phyloP scores from a whole-genome alignment of 2,113 vertebrate species.

The Seriola dumerili region DNA sequence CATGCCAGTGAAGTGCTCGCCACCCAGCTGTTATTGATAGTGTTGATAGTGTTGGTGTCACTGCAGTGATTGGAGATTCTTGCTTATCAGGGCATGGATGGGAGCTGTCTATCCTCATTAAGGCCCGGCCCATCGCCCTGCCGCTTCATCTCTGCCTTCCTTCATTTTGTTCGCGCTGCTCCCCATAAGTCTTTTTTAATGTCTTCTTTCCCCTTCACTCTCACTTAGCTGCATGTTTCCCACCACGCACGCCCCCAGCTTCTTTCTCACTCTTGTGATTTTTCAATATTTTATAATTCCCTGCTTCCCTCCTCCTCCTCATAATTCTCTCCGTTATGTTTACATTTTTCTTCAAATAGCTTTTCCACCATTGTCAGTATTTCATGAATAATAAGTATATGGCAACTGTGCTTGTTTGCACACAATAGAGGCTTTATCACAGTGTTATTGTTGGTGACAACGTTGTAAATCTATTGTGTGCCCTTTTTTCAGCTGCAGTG shows the following conservation, averaged over 20 bases:
- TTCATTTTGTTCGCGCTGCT: slow-evolving; percentile 49
- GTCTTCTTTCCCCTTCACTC: slow-evolving; percentile 67
- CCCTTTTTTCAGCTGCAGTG: slow-evolving; percentile 33
- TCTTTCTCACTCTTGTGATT: slow-evolving; percentile 69
- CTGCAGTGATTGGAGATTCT: slow-evolving; percentile 67
- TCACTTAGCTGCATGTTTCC: slow-evolving; percentile 70
- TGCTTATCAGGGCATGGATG: slow-evolving; percentile 65
- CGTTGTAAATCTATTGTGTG: slow-evolving; percentile 56
- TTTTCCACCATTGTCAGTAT: slow-evolving; percentile 60
- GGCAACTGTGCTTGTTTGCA: slow-evolving; percentile 44
- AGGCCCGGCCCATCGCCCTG: slow-evolving; percentile 35
- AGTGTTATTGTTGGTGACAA: slow-evolving; percentile 42
- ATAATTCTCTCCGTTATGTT: slow-evolving; percentile 73
- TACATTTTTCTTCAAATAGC: slow-evolving; percentile 65
- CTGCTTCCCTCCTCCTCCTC: slow-evolving; percentile 60
- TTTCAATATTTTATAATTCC: slow-evolving; percentile 80
- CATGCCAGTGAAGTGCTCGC: slow-evolving; percentile 58
- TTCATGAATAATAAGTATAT: slow-evolving; percentile 64
- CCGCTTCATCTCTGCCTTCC: slow-evolving; percentile 44
- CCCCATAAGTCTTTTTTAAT: slow-evolving; percentile 68
- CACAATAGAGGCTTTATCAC: slow-evolving; percentile 37
- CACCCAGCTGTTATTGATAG: slow-evolving; percentile 71
- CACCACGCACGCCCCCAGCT: slow-evolving; percentile 51
- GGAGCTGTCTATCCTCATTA: slow-evolving; percentile 82
- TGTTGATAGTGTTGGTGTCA: slow-evolving; percentile 54